Conservation (phyloP, 2,888 invertebrate species). For the Catocala nupta region DNA sequence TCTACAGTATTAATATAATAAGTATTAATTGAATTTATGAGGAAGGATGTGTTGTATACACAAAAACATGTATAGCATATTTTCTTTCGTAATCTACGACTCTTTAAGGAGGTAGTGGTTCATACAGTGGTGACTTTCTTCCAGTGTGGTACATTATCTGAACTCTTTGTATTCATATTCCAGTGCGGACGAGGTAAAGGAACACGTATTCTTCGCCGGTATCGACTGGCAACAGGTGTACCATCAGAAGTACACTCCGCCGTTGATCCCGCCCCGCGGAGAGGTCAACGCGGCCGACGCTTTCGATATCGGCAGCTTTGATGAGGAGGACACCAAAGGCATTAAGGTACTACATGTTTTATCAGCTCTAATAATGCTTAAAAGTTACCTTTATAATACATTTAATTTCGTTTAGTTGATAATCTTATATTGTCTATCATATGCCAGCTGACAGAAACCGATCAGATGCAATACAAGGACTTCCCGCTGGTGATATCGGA, state of each 20-base stretch:
- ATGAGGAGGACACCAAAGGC: slow-evolving; percentile 99
- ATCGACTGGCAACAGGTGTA: slow-evolving; percentile 99
- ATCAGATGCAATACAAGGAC: slow-evolving; percentile 99
- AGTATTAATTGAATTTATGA: too few species aligned
- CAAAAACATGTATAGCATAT: too few species aligned
- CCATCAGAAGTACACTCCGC: slow-evolving; percentile 99
- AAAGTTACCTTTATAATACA: too few species aligned
- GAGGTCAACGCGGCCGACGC: slow-evolving; percentile 99
- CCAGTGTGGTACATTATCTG: too few species aligned
- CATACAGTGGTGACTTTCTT: too few species aligned
- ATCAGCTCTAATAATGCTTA: too few species aligned
- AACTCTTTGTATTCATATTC: slow-evolving; percentile 33
- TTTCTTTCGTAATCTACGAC: too few species aligned
- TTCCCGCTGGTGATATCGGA: slow-evolving; percentile 99
- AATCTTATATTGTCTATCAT: not conserved
- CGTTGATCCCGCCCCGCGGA: slow-evolving; percentile 98
- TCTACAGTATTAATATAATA: too few species aligned
- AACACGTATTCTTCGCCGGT: slow-evolving; percentile 98
- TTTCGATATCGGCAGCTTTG: slow-evolving; percentile 99
- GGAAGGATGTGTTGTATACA: too few species aligned
- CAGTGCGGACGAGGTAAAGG: slow-evolving; percentile 98
- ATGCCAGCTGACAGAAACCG: slow-evolving; percentile 95
- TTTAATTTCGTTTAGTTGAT: too few species aligned
- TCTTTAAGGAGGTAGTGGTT: too few species aligned
- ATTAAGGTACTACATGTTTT: slow-evolving; percentile 91